Evolutionary conservation across 1,140 invertebrate genomes (phyloP), one percentile per base, ranked within the genome.

Genomic region (Chironomus tepperi): DNA sequence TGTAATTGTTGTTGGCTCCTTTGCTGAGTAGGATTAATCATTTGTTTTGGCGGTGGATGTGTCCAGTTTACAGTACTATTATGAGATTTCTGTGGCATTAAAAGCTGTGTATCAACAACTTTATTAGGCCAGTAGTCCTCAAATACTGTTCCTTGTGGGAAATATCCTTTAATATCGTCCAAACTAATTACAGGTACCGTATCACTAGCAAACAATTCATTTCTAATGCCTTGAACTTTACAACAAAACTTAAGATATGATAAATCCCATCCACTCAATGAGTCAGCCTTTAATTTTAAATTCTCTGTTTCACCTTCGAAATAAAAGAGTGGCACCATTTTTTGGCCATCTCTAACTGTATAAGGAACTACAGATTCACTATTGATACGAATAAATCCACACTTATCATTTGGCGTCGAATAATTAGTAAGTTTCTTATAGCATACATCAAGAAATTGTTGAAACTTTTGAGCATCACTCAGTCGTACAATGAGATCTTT

Each of bases 291-390:
- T 64, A 90, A 86, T 79, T 94, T 94, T 0, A 95, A 84, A 82
- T 93, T 94, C 79, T 95, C 93, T 0, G 93, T 95, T 85, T 96
- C 94, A 75, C 93, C 93, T 84, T 95, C 93, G 80, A 96, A 95
- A 81, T 95, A 95, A 83, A 96, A 96, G n/a, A 97, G 81, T 10
- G 95, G 95, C 74, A 98, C 94, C 83, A 92, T 95, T 82, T 95
- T 94, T 77, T 92, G 88, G 74, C 84, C 85, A 77, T 93, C 90
- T 77, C 92, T 89, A 5, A 93, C 88, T 1, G 95, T 95, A 80
- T 96, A 98, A 3, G 95, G 95, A 72, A 97, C 94, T 42, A 97
- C 93, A 0, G 93, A 94, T 79, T 95, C 95, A 79, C 94, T 94
- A 80, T 97, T 97, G 76, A 98, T 96, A 72, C 93, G 87, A 77